These are phyloP conservation scores for Drosophila paramelanica DNA, from an alignment of 2,888 invertebrate species.

Conservation along the genomic window DNA sequence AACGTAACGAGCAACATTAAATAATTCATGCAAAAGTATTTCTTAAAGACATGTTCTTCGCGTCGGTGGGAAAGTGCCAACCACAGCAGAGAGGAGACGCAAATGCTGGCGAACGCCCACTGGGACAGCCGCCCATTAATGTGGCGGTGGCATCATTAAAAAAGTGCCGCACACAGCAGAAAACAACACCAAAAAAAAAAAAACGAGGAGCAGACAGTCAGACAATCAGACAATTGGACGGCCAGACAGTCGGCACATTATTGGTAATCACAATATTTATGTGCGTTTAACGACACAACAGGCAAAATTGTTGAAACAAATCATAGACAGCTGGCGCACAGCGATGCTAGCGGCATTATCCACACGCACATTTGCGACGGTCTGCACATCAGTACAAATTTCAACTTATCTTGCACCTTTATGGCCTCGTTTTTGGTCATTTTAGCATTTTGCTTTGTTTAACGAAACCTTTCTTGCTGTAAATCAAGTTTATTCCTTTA, in stretches of 20 bases:
- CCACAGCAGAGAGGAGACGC: constrained; percentile 34
- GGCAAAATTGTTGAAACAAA: constrained; percentile 75
- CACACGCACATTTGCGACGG: constrained; percentile 40
- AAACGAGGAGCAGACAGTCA: constrained; percentile 28
- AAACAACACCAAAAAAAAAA: constrained; percentile 16
- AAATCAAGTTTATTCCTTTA: constrained; percentile 36
- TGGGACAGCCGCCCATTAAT: constrained; percentile 29
- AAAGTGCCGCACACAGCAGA: constrained; percentile 54
- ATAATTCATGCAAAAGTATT: constrained; percentile 31
- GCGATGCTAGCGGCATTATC: constrained; percentile 21
- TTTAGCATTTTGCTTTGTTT: constrained; percentile 17
- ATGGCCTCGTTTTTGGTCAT: constrained; percentile 17
- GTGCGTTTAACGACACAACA: constrained; percentile 75
- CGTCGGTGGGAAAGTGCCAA: constrained; percentile 42
- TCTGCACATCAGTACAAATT: constrained; percentile 31
- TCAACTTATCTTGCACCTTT: constrained; percentile 38
- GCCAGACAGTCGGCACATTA: constrained; percentile 64
- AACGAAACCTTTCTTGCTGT: constrained; percentile 39
- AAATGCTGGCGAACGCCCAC: constrained; percentile 19
- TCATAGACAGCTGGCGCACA: constrained; percentile 72
- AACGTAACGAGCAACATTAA: constrained; percentile 42
- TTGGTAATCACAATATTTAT: constrained; percentile 79
- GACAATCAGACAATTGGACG: constrained; percentile 29
- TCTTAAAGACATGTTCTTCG: constrained; percentile 36
- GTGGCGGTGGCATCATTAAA: constrained; percentile 47